phyloP scores from a whole-genome alignment of 2,113 vertebrate genomes.

The Calonectris borealis region DNA sequence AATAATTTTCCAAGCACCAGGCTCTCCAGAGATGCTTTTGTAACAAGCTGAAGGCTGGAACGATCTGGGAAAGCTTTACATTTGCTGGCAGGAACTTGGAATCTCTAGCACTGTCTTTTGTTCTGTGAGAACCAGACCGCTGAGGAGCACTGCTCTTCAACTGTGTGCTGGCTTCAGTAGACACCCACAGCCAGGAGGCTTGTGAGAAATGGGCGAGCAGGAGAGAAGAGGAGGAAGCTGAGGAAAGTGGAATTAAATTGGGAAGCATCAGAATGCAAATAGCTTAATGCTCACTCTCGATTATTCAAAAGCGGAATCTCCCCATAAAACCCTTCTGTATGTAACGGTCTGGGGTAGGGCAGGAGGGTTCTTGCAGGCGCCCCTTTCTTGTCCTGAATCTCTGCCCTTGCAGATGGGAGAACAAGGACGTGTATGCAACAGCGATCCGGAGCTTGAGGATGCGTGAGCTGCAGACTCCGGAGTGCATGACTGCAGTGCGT shows the following conservation, averaged over 20 bases:
- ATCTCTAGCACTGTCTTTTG: neutral
- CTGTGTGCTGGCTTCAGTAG: neutral
- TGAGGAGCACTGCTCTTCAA: neutral
- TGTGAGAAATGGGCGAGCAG: accelerated
- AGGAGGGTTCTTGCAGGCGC: accelerated
- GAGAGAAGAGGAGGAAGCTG: neutral
- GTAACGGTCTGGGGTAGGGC: accelerated
- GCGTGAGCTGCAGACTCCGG: slow-evolving; percentile 87
- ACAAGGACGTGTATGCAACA: slow-evolving; percentile 88
- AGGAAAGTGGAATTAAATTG: neutral
- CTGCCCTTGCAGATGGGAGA: slow-evolving; percentile 86
- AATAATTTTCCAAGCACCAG: neutral
- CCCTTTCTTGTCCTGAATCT: neutral
- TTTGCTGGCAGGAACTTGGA: neutral
- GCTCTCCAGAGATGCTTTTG: neutral
- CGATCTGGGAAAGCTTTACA: neutral
- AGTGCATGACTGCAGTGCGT: slow-evolving; percentile 89
- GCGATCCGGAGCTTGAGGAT: slow-evolving; percentile 88
- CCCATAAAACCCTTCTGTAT: neutral
- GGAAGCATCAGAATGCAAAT: neutral
- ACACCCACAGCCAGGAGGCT: neutral
- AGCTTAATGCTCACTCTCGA: accelerated
- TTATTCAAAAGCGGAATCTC: neutral
- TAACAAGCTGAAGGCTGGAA: neutral
- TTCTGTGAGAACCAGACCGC: neutral